Base-by-base conservation (phyloP, 2,113 vertebrate genomes). In the Etheostoma spectabile region DNA sequence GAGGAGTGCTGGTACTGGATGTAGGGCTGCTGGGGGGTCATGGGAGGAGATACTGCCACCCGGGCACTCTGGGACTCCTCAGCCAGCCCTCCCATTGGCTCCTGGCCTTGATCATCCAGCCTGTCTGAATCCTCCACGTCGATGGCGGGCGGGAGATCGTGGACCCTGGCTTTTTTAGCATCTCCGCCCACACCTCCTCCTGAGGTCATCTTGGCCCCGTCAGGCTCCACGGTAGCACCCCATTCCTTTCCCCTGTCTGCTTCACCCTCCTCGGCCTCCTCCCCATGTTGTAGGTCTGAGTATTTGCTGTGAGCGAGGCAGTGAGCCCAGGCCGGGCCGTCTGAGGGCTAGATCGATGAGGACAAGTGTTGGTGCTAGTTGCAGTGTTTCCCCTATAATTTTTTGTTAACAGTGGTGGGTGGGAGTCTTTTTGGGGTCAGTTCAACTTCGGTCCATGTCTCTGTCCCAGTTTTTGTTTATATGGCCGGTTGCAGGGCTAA, bases 1-100 rank as follows among this genome's bases (percentile, higher is more conserved):
- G 99, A 97, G 60, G 97, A 95, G 84, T 98, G 97, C 95, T 99
- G 95, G 94, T 99, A 99, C 92, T 99, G 97, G 84, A 99, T 96
- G 92, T 98, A 99, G 13, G 98, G 96, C 88, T 97, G 97, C 86
- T 99, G 98, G 81, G 97, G 96, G 80, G 96, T 97, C 96, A 97
- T 96, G 61, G 97, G 97, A 2, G 98, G 97, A 48, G 98, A 97
- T 64, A 97, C 97, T 0, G 96, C 97, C 42, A 94, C 96, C 91
- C 97, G 94, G 53, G 96, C 92, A 24, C 93, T 96, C 83, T 97
- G 96, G 19, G 97, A 96, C 84, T 98, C 97, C 91, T 98, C 98
- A 0, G 92, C 90, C 30, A 89, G 96, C 82, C 95, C 97, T 86
- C 96, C 95, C 7, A 95, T 89, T 16, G 95, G 94, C 93, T 98